Evolutionary conservation across 2,797 vertebrate species (phyloP), one percentile per base, ranked within the genome.

Genomic region (Synaphobranchus kaupii): DNA sequence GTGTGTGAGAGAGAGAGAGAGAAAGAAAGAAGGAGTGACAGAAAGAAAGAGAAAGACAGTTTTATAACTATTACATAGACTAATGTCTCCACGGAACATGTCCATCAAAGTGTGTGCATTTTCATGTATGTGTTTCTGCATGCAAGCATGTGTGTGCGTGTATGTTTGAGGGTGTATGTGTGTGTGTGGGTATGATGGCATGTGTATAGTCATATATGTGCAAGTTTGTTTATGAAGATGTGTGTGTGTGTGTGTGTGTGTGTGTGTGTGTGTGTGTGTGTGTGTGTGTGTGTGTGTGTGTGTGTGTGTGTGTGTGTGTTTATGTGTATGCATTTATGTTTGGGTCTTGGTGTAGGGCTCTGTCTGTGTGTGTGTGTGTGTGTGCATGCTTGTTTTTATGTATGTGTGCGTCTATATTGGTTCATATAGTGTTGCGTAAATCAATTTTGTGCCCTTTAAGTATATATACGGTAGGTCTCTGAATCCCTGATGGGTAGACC

Each of bases 61-160:
- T 15, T 83, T 28, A 52, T 28, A 82, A 82, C 48, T 52, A n/a
- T 22, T 82, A 5, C n/a, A 12, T 12, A 50, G 80, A 47, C 12
- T 39, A 78, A 78, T 5, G 13, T 44, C 44, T 15, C 7, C 12
- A 13, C 31, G 6, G 13, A 39, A 44, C 44, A 2, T 31, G 13
- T 54, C 17, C 28, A 54, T 83, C 48, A 80, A 52, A 44, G 25
- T 84, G 71, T 20, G 68, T 52, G n/a, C 7, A 28, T 88, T 48
- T 47, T 84, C 52, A 63, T 66, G 44, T 86, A 25, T 63, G 63
- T 56, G 22, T 6, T 25, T 60, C 50, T 86, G 73, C 81, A 68
- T n/a, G n/a, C 82, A 84, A 39, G 87, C 87, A 48, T 89, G 84
- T 54, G 84, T 89, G 88, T 89, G 89, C 85, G 84, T 88, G 87